Conservation (phyloP, 2,113 vertebrate genomes). For the Syngnathoides biaculeatus region DNA sequence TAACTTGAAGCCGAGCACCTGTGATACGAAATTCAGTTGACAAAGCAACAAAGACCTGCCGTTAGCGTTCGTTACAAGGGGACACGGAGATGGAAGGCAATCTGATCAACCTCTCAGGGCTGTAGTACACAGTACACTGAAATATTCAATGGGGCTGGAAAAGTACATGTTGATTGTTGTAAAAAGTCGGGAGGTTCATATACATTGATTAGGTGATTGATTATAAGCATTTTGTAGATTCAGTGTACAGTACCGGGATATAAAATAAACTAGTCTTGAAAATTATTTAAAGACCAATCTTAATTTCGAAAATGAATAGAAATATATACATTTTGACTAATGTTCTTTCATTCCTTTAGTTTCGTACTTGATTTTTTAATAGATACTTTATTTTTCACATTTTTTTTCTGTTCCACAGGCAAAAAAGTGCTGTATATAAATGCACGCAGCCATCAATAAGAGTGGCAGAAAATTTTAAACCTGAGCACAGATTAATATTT, state of each 20-base stretch:
- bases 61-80: conserved; percentile 47
- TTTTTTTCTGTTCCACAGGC: no score
- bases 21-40: conserved; percentile 62
- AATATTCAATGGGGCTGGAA: conserved; percentile 40
- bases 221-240: background rate
- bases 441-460: background rate
- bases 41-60: conserved; percentile 48
- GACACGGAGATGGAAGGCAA: conserved; percentile 21
- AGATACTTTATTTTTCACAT: no score
- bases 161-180: conserved; percentile 7
- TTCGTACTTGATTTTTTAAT: no score
- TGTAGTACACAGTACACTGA: conserved; percentile 28
- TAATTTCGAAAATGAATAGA: no score
- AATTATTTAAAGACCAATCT: no score
- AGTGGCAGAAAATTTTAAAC: conserved; percentile 8
- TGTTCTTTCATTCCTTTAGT: no score
- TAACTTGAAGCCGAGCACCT: conserved; percentile 62
- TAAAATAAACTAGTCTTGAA: no score
- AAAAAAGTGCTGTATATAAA: background rate
- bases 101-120: conserved; percentile 38
- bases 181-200: background rate
- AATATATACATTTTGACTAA: no score
- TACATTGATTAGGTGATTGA: background rate
- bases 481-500: conserved; percentile 41
- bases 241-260: no score